Evolutionary conservation across 1,140 invertebrate genomes (phyloP).

Genomic region (Oscheius sp.): DNA sequence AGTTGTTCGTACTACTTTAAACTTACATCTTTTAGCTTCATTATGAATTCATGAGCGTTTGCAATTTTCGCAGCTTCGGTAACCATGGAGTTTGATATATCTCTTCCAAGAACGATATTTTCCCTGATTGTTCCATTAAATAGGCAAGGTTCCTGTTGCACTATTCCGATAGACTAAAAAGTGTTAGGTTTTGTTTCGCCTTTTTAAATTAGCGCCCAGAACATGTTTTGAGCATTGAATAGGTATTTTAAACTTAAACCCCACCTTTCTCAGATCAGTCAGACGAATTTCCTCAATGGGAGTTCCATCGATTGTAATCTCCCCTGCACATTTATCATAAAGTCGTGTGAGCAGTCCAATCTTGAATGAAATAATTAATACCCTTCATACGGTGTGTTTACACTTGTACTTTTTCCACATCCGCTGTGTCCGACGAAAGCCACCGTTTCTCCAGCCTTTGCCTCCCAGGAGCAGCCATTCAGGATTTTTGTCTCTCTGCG

Average conservation of each 20-base stretch:
- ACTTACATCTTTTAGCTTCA: not conserved
- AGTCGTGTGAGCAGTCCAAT: conserved; percentile 37
- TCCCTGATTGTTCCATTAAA: conserved; percentile 36
- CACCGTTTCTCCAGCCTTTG: not conserved
- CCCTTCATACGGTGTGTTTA: conserved; percentile 15
- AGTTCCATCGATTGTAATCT: conserved; percentile 10
- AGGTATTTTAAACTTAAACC: too few relatives aligned
- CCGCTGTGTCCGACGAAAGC: conserved; percentile 6
- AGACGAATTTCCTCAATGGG: not conserved
- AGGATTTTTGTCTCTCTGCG: conserved; percentile 8
- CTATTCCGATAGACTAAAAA: conserved; percentile 23
- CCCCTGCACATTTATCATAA: conserved; percentile 26
- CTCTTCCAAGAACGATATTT: conserved; percentile 30
- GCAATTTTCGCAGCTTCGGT: not conserved
- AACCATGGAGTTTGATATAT: not conserved
- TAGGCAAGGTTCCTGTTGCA: conserved; percentile 20
- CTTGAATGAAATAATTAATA: not conserved
- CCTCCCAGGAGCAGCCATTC: not conserved
- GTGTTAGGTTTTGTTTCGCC: not conserved
- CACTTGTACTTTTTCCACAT: conserved; percentile 19
- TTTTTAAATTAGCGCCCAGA: too few relatives aligned
- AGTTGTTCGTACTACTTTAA: too few relatives aligned
- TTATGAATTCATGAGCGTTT: conserved; percentile 4
- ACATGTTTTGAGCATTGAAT: too few relatives aligned
- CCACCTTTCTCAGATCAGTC: not conserved